phyloP scores from a whole-genome alignment of 2,888 invertebrate species.

The Schizaphis graminum region DNA sequence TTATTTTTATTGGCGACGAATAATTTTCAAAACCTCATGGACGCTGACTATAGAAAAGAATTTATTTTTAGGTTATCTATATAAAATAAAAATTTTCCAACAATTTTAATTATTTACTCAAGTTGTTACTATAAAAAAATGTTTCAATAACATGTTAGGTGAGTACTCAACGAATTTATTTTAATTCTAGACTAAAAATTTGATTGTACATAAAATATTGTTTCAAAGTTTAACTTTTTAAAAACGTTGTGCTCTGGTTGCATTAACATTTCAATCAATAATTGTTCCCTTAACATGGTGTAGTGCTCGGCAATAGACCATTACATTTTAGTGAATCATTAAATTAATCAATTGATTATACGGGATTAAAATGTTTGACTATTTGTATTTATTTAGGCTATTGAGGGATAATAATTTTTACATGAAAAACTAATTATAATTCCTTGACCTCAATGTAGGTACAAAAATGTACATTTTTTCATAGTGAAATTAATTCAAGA shows the following conservation, averaged over 20 bases:
- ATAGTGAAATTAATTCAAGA: not conserved
- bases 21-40: not conserved
- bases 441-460: not conserved
- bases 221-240: not conserved
- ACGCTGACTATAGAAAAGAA: not conserved
- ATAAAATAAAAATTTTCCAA: not conserved
- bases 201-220: not conserved
- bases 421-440: not conserved
- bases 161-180: not conserved
- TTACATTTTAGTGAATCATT: not conserved
- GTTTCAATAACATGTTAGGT: not conserved
- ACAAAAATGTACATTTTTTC: not conserved
- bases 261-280: not conserved
- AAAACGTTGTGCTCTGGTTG: not conserved
- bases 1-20: not conserved
- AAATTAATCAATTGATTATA: not conserved
- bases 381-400: not conserved
- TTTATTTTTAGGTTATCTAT: not conserved
- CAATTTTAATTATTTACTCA: not conserved
- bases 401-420: not conserved
- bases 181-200: not conserved
- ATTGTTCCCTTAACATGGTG: not conserved
- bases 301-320: not conserved
- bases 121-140: not conserved
- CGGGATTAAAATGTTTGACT: not conserved